phyloP scores from a whole-genome alignment of 2,888 invertebrate genomes.

The Cenopis cana region DNA sequence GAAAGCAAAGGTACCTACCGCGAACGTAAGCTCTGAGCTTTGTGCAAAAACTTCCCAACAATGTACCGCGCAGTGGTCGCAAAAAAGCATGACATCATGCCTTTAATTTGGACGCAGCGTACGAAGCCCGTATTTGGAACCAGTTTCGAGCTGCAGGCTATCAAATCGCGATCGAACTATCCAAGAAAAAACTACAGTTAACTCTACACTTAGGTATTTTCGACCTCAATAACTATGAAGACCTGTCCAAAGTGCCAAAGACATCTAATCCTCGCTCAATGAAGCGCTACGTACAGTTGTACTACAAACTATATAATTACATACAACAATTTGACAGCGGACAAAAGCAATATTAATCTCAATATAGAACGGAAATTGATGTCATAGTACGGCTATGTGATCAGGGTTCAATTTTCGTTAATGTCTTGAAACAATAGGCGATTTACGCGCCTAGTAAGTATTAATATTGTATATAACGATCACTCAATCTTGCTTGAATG shows the following conservation, averaged over 20 bases:
- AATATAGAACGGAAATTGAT: constrained; percentile 59
- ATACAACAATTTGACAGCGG: constrained; percentile 53
- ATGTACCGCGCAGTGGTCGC: constrained; percentile 63
- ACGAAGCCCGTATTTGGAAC: constrained; percentile 53
- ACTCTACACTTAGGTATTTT: constrained; percentile 61
- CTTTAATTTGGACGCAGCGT: constrained; percentile 59
- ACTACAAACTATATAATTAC: constrained; percentile 48
- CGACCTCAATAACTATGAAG: constrained; percentile 62
- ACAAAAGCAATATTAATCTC: constrained; percentile 54
- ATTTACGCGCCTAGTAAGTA: constrained; percentile 56
- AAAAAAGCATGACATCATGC: constrained; percentile 79
- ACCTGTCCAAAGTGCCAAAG: constrained; percentile 50
- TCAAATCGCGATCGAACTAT: constrained; percentile 62
- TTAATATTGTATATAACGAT: constrained; percentile 52
- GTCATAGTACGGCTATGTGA: constrained; percentile 59
- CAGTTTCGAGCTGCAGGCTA: constrained; percentile 57
- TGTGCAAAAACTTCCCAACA: constrained; percentile 73
- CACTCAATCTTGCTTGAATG: constrained; percentile 55
- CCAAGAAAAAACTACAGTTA: constrained; percentile 72
- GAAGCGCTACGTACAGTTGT: constrained; percentile 34
- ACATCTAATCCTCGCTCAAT: constrained; percentile 34
- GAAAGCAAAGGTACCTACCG: constrained; percentile 69
- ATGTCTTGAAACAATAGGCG: constrained; percentile 61
- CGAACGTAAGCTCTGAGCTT: constrained; percentile 59
- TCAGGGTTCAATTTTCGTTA: constrained; percentile 60